Evolutionary conservation across 1,140 invertebrate genomes (phyloP).

Genomic region (Cotesia vestalis): DNA sequence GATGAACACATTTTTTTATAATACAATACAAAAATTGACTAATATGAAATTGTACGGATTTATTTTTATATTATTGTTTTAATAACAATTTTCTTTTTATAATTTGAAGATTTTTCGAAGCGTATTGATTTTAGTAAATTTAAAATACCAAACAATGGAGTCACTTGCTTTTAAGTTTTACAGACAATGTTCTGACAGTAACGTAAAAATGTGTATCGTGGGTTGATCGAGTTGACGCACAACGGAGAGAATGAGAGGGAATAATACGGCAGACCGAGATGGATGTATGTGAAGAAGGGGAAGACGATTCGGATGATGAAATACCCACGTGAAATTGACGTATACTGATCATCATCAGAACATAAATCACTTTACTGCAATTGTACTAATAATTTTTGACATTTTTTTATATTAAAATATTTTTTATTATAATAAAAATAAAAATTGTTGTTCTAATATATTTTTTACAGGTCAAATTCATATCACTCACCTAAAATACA

Average conservation of each 20-base stretch:
- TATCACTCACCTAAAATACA: too few relatives aligned
- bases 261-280: not conserved
- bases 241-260: not conserved
- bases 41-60: too few relatives aligned
- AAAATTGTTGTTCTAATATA: too few relatives aligned
- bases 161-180: not conserved
- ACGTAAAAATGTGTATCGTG: not conserved
- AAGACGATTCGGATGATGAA: conserved; percentile 7
- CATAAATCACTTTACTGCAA: not conserved
- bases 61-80: not conserved
- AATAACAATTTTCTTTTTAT: too few relatives aligned
- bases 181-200: not conserved
- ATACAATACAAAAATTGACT: not conserved
- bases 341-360: not conserved
- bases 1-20: conserved; percentile 1
- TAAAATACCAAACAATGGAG: too few relatives aligned
- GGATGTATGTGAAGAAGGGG: not conserved
- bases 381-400: too few relatives aligned
- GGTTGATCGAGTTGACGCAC: not conserved
- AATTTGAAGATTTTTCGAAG: too few relatives aligned
- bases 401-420: too few relatives aligned
- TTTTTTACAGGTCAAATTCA: too few relatives aligned
- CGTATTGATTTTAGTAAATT: too few relatives aligned
- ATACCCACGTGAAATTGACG: conserved; percentile 11
- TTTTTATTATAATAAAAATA: too few relatives aligned